Base-by-base conservation (phyloP, 2,113 vertebrate species). In the Podiceps cristatus region DNA sequence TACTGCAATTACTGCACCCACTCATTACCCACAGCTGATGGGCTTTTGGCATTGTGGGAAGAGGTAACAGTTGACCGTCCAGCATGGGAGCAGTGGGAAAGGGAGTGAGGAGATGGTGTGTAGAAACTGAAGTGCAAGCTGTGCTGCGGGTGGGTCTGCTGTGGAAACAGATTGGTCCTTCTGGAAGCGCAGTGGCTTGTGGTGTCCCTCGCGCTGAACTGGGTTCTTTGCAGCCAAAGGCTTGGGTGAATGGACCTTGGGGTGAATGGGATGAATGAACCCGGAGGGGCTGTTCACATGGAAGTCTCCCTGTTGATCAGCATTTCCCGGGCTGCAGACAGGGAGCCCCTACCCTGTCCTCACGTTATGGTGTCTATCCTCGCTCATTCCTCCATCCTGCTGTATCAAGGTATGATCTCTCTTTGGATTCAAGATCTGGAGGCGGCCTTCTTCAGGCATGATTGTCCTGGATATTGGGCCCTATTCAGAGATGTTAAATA, bases 341-440 rank as follows among this genome's bases (percentile, higher is more conserved):
- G 31, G 8, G 33, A 77, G 3, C 17, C n/a, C 10, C 19, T 31
- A 13, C 7, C 13, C 33, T 45, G 4, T 47, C 55, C 49, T 45
- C 62, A 19, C 6, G 3, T n/a, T 55, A 31, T 0, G 3, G 11
- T 33, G 5, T 37, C 10, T 68, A 1, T 58, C 14, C 10, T 86
- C 42, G 12, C 37, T 68, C 10, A 8, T 58, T 86, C 60, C 49
- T 63, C 28, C 16, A 13, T 62, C 16, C 33, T 72, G 20, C 11
- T 73, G 90, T 74, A 33, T 42, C 44, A 47, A 53, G 19, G 6
- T 40, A 33, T 55, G 68, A 59, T 19, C 8, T 59, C 29, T 73
- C 25, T 52, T 20, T 59, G 17, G 27, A 45, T 23, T 8, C 35
- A 56, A 52, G 11, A 66, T 50, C 23, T n/a, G 40, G 11, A 89